A percentile compares a stretch with the other conserved stretches of the same genome.
These are phyloP conservation scores for Cynopterus sphinx DNA, from an alignment of 2,797 vertebrate genomes.

Conservation along the genomic window DNA sequence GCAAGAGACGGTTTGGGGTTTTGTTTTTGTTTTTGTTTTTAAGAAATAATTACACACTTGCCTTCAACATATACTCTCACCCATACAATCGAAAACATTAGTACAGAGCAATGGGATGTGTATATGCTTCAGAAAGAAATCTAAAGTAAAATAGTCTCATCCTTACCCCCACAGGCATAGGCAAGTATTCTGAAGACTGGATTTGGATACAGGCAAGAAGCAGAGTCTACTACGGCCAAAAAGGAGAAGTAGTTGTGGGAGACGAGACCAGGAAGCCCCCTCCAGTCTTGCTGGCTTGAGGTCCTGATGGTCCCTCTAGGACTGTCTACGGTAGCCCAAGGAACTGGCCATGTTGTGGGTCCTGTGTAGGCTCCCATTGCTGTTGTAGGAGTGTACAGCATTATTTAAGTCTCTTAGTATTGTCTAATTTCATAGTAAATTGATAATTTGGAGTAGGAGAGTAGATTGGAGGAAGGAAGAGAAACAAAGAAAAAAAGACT, in stretches of 20 bases:
- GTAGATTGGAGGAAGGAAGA: not conserved
- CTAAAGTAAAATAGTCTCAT: not conserved
- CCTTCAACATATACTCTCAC: not conserved
- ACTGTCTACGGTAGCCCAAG: not conserved
- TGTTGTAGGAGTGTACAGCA: no score
- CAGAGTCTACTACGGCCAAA: not conserved
- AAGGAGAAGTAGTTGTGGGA: not conserved
- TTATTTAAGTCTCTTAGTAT: not conserved
- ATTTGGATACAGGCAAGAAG: not conserved
- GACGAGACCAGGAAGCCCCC: not conserved
- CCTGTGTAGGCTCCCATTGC: not conserved
- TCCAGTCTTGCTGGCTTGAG: not conserved
- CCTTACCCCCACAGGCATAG: not conserved
- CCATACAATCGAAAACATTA: not conserved
- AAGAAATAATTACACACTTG: not conserved
- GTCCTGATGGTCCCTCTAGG: not conserved
- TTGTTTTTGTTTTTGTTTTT: not conserved
- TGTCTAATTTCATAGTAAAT: not conserved
- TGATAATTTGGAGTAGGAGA: not conserved
- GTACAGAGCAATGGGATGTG: not conserved
- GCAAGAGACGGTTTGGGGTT: not conserved
- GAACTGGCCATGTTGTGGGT: rapidly evolving
- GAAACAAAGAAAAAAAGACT: not conserved
- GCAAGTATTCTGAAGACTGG: not conserved
- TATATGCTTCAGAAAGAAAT: not conserved